A percentile compares a stretch with the other conserved stretches of the same genome.
Conservation (phyloP, 2,797 vertebrate species). For the Phoxinus dragarum region DNA sequence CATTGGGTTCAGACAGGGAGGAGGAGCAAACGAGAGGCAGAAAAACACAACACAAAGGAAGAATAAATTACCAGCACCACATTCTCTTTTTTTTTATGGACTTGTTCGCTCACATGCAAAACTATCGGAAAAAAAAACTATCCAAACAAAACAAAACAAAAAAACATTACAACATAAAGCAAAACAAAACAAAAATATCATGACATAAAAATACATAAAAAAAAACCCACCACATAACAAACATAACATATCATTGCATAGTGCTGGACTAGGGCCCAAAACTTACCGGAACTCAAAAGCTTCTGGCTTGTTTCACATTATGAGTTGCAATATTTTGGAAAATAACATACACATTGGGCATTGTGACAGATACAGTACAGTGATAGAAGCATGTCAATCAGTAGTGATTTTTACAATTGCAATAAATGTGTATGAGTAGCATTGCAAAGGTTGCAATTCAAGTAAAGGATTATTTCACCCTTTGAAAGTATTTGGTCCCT, state of each 20-base stretch:
- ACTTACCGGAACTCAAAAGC: neutral
- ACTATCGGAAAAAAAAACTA: too few relatives aligned
- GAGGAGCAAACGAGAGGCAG: conserved; percentile 13
- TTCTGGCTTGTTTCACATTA: neutral
- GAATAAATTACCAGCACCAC: conserved; percentile 38
- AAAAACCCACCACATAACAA: too few relatives aligned
- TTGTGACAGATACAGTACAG: neutral
- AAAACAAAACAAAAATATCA: neutral
- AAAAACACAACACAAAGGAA: conserved; percentile 27
- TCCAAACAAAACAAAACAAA: neutral
- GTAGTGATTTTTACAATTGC: neutral
- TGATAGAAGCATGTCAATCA: neutral
- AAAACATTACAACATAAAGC: neutral
- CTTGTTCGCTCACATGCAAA: neutral
- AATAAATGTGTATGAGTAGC: neutral
- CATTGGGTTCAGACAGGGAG: conserved; percentile 25
- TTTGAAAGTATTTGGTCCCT: neutral
- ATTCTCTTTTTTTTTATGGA: neutral
- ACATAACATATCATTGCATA: neutral
- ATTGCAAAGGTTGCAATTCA: neutral
- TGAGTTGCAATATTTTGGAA: too few relatives aligned
- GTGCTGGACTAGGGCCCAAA: neutral
- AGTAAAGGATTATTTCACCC: neutral
- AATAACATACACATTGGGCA: neutral
- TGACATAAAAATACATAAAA: neutral